Evolutionary conservation across 2,113 vertebrate genomes (phyloP).

Genomic region (Columbina picui): DNA sequence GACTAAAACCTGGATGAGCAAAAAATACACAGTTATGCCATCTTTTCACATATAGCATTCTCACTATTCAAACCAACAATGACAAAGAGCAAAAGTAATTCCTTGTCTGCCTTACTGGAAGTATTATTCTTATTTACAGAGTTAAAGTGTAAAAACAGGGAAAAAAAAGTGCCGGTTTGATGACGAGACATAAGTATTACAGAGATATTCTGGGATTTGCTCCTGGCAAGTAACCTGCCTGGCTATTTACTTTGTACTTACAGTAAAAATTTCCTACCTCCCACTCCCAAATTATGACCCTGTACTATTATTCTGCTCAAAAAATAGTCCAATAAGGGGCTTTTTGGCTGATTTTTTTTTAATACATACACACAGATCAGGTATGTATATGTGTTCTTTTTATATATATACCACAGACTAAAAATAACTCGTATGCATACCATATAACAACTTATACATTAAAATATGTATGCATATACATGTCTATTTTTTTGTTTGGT

Average conservation of each 20-base stretch:
- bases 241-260: neutral
- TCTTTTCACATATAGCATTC: neutral
- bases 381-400: neutral
- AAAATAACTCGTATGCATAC: neutral
- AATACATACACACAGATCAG: neutral
- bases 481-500: neutral
- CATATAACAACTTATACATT: neutral
- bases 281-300: neutral
- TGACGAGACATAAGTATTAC: fast-evolving
- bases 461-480: neutral
- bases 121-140: neutral
- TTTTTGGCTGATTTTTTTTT: neutral
- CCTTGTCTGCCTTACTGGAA: neutral
- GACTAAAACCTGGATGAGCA: slow-evolving; percentile 83
- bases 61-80: neutral
- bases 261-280: neutral
- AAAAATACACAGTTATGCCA: neutral
- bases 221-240: neutral
- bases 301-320: neutral
- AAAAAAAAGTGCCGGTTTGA: neutral
- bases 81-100: fast-evolving
- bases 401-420: neutral
- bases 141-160: neutral
- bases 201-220: neutral
- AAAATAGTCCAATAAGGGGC: neutral